Evolutionary conservation across 1,140 invertebrate genomes (phyloP).

Genomic region (Drosophila jambulina): DNA sequence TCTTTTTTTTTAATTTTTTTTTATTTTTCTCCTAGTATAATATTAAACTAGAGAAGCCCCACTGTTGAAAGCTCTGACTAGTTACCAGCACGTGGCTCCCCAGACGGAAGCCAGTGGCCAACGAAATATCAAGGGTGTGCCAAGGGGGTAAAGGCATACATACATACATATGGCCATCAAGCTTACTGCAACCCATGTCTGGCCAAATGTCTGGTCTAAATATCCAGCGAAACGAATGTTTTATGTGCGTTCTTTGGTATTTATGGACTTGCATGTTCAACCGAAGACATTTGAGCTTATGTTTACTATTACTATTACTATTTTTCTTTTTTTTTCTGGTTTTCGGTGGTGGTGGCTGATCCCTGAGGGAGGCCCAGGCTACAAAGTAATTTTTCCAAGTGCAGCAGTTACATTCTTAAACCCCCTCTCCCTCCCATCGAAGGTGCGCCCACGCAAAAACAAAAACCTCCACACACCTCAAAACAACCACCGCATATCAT

Average conservation of each 20-base stretch:
- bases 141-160: neutral
- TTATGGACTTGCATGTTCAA: slow-evolving; percentile 75
- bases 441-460: slow-evolving; percentile 61
- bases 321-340: neutral
- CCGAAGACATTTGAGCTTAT: slow-evolving; percentile 43
- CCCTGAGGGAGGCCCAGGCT: slow-evolving; percentile 27
- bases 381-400: slow-evolving; percentile 59
- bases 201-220: slow-evolving; percentile 52
- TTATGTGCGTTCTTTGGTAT: slow-evolving; percentile 59
- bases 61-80: slow-evolving; percentile 24
- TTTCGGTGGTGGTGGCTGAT: slow-evolving; percentile 18
- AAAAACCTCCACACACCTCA: slow-evolving; percentile 28
- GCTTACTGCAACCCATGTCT: slow-evolving; percentile 28
- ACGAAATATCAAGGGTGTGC: slow-evolving; percentile 27
- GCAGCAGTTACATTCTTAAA: slow-evolving; percentile 42
- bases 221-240: slow-evolving; percentile 51
- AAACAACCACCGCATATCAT: slow-evolving; percentile 38
- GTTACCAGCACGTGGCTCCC: slow-evolving; percentile 36
- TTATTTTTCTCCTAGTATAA: neutral
- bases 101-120: slow-evolving; percentile 36
- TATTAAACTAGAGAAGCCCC: neutral
- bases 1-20: neutral
- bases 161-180: no score
- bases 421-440: neutral
- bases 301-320: slow-evolving; percentile 15